These are phyloP conservation scores for Salpingus planirostris DNA, from an alignment of 2,888 invertebrate species.

Conservation along the genomic window DNA sequence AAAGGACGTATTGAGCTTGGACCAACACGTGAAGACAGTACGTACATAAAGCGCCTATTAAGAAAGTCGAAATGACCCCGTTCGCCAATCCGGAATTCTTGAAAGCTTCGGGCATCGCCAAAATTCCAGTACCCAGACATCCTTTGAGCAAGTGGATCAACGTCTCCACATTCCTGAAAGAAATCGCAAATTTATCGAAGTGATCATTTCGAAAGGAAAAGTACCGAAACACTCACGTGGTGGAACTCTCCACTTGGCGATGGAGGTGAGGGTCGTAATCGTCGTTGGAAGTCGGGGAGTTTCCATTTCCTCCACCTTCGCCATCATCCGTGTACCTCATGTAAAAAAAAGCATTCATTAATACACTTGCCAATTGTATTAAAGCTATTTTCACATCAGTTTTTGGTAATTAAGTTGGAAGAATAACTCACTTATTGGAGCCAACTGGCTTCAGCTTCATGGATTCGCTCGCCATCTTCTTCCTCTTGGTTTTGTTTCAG, in stretches of 20 bases:
- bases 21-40: constrained; percentile 85
- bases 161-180: constrained; percentile 67
- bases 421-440: constrained; percentile 18
- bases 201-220: constrained; percentile 1
- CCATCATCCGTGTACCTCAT: too few relatives aligned
- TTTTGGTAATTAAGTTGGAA: background rate
- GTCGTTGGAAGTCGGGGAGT: constrained; percentile 21
- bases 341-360: too few relatives aligned
- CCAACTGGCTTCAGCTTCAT: constrained; percentile 21
- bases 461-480: constrained; percentile 17
- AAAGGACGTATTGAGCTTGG: constrained; percentile 51
- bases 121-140: constrained; percentile 85
- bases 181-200: constrained; percentile 3
- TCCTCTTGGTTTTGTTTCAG: constrained; percentile 2
- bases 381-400: background rate
- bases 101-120: constrained; percentile 93
- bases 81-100: constrained; percentile 72
- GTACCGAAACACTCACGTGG: constrained; percentile 57
- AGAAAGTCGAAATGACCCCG: constrained; percentile 65
- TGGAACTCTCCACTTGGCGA: constrained; percentile 57
- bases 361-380: constrained; percentile 4
- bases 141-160: constrained; percentile 83
- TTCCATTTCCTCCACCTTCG: constrained; percentile 9
- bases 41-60: constrained; percentile 71
- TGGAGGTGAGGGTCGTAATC: constrained; percentile 62